These are phyloP conservation scores for Cataglyphis hispanica DNA, from an alignment of 1,140 invertebrate genomes.

Conservation along the genomic window DNA sequence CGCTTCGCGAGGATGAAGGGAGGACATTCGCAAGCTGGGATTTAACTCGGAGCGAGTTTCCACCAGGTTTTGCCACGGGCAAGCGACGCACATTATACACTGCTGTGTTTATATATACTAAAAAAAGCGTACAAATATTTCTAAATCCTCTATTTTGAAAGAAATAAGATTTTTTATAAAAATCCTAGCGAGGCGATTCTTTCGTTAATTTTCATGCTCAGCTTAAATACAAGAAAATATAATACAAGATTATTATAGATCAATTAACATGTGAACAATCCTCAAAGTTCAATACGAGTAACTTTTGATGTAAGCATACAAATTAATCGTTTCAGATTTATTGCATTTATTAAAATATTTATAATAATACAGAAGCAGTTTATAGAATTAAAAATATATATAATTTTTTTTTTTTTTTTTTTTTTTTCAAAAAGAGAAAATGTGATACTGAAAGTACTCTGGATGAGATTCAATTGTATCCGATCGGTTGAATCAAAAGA, in stretches of 20 bases:
- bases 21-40: conserved; percentile 25
- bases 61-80: conserved; percentile 10
- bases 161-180: not conserved
- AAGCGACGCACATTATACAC: conserved; percentile 3
- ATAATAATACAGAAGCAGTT: not conserved
- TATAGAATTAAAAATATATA: not conserved
- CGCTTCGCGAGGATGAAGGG: conserved; percentile 7
- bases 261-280: not conserved
- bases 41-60: conserved; percentile 28
- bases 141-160: not conserved
- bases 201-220: not conserved
- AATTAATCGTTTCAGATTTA: not conserved
- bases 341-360: not conserved
- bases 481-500: conserved; percentile 24
- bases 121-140: conserved; percentile 21
- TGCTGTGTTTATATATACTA: conserved; percentile 22
- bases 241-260: not conserved
- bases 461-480: conserved; percentile 22
- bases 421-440: not conserved
- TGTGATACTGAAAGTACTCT: not conserved
- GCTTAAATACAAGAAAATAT: not conserved
- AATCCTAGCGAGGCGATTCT: too few relatives aligned
- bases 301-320: not conserved
- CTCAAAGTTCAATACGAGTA: not conserved
- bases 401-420: not conserved